Conservation (phyloP, 1,140 invertebrate species). For the Bombus ignitus region DNA sequence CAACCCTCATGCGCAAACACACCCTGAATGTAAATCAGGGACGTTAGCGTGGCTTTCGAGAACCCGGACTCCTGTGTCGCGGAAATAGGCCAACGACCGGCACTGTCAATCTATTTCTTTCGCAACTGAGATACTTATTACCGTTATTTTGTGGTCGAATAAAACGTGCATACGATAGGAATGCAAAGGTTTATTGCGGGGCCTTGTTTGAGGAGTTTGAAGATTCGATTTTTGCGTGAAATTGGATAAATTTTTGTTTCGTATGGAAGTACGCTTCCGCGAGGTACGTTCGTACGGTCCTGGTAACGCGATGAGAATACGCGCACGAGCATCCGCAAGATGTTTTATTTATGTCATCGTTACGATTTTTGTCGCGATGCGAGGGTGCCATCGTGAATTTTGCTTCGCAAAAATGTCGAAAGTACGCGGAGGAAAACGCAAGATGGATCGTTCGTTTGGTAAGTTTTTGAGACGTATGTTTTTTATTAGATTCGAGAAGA, state of each 20-base stretch:
- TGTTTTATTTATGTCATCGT: constrained; percentile 60
- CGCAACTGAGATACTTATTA: not conserved
- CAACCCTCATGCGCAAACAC: constrained; percentile 74
- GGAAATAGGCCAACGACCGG: constrained; percentile 42
- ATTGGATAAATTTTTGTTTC: not conserved
- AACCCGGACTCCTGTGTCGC: not conserved
- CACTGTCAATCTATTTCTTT: not conserved
- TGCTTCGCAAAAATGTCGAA: constrained; percentile 16
- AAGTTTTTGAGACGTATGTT: not conserved
- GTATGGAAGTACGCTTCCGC: not conserved
- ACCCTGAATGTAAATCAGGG: constrained; percentile 53
- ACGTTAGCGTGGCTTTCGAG: not conserved
- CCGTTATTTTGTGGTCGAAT: no score
- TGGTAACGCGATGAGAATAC: constrained; percentile 49
- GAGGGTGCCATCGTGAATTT: constrained; percentile 23
- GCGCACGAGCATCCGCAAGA: constrained; percentile 56
- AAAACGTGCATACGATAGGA: not conserved
- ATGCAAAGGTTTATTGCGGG: not conserved
- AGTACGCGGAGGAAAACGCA: not conserved
- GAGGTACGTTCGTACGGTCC: constrained; percentile 35
- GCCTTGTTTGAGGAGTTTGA: not conserved
- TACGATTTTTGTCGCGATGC: constrained; percentile 51
- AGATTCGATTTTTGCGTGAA: rapidly evolving
- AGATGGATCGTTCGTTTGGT: constrained; percentile 8
- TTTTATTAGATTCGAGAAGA: not conserved